A percentile compares a stretch with the other conserved stretches of the same genome.
Conservation (phyloP, 2,888 invertebrate genomes). For the Conops quadrifasciatus region DNA sequence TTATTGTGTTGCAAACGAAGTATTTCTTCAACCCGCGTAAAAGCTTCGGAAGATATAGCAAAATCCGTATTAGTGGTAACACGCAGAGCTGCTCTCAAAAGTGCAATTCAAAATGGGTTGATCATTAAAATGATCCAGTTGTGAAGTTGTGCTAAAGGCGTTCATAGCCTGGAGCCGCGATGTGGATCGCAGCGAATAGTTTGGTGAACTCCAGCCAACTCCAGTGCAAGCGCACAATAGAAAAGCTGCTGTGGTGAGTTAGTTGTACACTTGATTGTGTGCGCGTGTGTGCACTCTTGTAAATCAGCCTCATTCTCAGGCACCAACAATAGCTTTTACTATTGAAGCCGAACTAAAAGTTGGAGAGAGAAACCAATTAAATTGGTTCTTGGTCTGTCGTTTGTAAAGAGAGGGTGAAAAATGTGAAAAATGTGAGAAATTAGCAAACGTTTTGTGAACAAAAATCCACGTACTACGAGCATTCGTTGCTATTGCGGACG, state of each 20-base stretch:
- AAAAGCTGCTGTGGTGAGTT: not conserved
- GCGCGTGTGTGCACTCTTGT: too few relatives aligned
- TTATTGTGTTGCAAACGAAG: too few relatives aligned
- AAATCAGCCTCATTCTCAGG: not conserved
- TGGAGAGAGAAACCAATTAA: not conserved
- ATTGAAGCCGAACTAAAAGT: not conserved
- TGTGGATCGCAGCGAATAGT: conserved; percentile 28
- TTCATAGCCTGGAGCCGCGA: conserved; percentile 39
- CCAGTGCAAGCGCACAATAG: not conserved
- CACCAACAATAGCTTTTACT: not conserved
- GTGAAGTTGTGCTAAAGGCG: conserved; percentile 17
- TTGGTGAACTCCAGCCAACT: conserved; percentile 1
- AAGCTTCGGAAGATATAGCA: too few relatives aligned
- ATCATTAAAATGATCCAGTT: not conserved
- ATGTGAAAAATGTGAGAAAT: not conserved
- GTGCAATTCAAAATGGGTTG: too few relatives aligned
- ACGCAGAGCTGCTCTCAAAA: too few relatives aligned
- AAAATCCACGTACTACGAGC: too few relatives aligned
- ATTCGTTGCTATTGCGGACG: too few relatives aligned
- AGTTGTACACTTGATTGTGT: too few relatives aligned
- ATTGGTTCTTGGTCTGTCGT: not conserved
- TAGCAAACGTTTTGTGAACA: too few relatives aligned
- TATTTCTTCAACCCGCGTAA: too few relatives aligned
- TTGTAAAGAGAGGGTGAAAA: not conserved
- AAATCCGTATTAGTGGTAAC: too few relatives aligned